A percentile compares a stretch with the other conserved stretches of the same genome.
These are phyloP conservation scores for Pitangus sulphuratus DNA, from an alignment of 2,797 vertebrate species.

Conservation along the genomic window DNA sequence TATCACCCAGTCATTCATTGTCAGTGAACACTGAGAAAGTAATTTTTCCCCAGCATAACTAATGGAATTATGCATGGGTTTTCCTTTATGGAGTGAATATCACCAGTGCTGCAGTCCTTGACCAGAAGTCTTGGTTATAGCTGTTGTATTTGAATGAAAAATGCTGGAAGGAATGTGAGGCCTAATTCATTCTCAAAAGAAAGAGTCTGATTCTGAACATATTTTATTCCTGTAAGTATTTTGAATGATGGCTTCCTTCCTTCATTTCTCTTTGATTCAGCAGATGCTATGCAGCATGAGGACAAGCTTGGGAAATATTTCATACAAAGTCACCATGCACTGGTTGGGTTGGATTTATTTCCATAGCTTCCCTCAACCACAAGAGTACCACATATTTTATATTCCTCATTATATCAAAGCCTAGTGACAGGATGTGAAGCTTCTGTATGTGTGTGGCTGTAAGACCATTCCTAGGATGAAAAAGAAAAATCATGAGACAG, in stretches of 20 bases:
- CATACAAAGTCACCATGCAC: neutral
- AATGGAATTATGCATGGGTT: neutral
- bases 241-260: slow-evolving; percentile 46
- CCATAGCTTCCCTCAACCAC: neutral
- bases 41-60: neutral
- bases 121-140: slow-evolving; percentile 49
- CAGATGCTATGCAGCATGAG: slow-evolving; percentile 11
- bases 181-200: neutral
- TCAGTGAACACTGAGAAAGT: neutral
- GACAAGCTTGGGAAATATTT: neutral
- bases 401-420: neutral
- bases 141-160: slow-evolving; percentile 6
- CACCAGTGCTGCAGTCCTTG: slow-evolving; percentile 11
- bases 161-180: neutral
- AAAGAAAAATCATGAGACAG: neutral
- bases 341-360: neutral
- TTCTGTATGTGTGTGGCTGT: neutral
- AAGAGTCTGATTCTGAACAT: neutral
- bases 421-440: neutral
- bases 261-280: slow-evolving; percentile 50
- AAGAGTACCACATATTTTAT: neutral
- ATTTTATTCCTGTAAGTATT: slow-evolving; percentile 43
- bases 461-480: neutral
- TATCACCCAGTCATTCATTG: slow-evolving; percentile 1
- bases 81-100: neutral